A percentile compares a stretch with the other conserved stretches of the same genome.
phyloP scores from a whole-genome alignment of 2,888 invertebrate genomes.

The Alloplasta piceator region DNA sequence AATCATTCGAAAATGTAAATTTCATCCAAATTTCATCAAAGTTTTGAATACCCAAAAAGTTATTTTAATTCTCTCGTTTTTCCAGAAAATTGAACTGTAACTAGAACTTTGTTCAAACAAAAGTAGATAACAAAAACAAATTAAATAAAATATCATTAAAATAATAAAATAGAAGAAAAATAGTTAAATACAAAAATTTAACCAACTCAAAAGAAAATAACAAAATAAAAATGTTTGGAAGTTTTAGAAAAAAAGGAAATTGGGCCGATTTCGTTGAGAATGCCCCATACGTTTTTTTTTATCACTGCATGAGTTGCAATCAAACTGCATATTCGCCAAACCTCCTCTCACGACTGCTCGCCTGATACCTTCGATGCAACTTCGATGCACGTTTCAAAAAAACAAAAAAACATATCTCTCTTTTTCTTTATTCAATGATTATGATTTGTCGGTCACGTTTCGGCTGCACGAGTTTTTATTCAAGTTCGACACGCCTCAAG shows the following conservation, averaged over 20 bases:
- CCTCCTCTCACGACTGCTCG: slow-evolving; percentile 62
- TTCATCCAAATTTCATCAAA: background rate
- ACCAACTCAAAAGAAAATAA: no score
- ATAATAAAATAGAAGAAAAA: no score
- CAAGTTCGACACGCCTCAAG: no score
- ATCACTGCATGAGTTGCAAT: slow-evolving; percentile 59
- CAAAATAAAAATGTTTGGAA: background rate
- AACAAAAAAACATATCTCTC: slow-evolving; percentile 53
- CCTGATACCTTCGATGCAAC: slow-evolving; percentile 72
- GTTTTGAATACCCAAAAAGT: no score
- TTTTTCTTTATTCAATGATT: slow-evolving; percentile 23
- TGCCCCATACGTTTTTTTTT: slow-evolving; percentile 31
- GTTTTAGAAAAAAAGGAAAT: background rate
- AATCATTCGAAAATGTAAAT: background rate
- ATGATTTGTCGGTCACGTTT: background rate
- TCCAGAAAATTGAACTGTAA: no score
- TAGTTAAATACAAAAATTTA: no score
- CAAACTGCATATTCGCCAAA: slow-evolving; percentile 52
- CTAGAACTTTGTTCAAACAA: no score
- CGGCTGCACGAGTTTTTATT: background rate
- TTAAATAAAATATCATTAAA: no score
- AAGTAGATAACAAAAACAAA: no score
- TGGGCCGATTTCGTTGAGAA: no score
- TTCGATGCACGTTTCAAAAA: slow-evolving; percentile 67
- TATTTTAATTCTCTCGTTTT: no score